Conservation (phyloP, 2,797 vertebrate species). For the Coendou prehensilis region DNA sequence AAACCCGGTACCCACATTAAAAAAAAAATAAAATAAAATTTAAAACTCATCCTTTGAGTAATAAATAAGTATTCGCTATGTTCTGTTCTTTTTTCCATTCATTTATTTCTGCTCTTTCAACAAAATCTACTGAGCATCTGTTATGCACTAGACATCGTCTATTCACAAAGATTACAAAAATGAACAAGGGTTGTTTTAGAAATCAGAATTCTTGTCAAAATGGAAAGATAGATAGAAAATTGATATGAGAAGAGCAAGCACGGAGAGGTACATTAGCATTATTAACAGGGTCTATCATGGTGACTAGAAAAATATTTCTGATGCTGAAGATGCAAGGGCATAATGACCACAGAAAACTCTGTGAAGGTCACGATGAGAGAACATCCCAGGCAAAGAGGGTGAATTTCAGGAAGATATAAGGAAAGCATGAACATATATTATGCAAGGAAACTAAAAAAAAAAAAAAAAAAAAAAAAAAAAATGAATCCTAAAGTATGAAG, state of each 20-base stretch:
- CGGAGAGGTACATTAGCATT: neutral
- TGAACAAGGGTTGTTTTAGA: neutral
- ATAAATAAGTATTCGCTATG: neutral
- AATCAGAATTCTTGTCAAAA: neutral
- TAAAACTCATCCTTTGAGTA: neutral
- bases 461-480: neutral
- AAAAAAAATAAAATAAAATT: neutral
- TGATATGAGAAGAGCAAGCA: neutral
- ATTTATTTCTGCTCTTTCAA: neutral
- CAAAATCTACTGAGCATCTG: neutral
- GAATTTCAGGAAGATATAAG: neutral
- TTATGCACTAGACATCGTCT: neutral
- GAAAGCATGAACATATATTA: neutral
- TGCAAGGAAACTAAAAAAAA: neutral
- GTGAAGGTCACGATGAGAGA: neutral
- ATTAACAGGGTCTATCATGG: neutral
- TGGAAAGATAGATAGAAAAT: neutral
- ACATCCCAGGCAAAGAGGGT: neutral
- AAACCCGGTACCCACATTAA: no score
- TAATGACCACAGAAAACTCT: neutral
- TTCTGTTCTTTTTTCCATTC: neutral
- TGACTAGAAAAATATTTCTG: slow-evolving; percentile 12
- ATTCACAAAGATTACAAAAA: slow-evolving; percentile 47
- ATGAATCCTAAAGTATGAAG: neutral
- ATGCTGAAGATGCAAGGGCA: neutral